Percentiles rank a stretch among this genome's conserved stretches.
Evolutionary conservation across 2,113 vertebrate genomes (phyloP).

Genomic region (Spermophilus dauricus): DNA sequence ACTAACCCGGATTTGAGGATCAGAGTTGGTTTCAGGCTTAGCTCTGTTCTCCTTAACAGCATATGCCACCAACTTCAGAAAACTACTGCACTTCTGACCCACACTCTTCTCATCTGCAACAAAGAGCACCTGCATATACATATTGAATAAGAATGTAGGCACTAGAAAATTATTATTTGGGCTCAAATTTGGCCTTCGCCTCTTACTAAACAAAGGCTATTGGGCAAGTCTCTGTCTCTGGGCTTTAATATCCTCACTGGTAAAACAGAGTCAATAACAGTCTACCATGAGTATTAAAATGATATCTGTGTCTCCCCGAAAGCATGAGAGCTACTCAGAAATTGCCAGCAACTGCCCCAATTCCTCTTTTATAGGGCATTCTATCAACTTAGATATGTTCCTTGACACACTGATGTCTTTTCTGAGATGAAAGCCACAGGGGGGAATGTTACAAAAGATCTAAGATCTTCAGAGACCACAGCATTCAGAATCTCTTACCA

Average conservation of each 20-base stretch:
- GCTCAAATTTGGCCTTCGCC: not conserved
- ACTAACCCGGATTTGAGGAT: not conserved
- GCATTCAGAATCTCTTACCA: not conserved
- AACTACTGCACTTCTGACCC: not conserved
- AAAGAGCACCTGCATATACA: not conserved
- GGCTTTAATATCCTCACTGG: not conserved
- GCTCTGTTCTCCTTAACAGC: not conserved
- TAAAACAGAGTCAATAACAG: not conserved
- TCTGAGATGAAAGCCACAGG: not conserved
- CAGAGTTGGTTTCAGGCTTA: not conserved
- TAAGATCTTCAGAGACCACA: not conserved
- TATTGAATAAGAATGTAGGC: not conserved
- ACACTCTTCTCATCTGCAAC: not conserved
- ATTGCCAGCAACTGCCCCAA: not conserved
- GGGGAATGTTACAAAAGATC: not conserved
- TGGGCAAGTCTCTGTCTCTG: not conserved
- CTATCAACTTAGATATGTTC: not conserved
- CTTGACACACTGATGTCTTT: not conserved
- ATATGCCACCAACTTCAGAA: not conserved
- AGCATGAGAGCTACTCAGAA: not conserved
- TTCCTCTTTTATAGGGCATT: not conserved
- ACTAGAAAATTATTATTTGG: not conserved
- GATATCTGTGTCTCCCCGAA: not conserved
- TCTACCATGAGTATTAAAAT: not conserved
- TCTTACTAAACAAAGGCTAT: not conserved